Percentiles rank a stretch among this genome's conserved stretches.
These are phyloP conservation scores for Hycleus phaleratus DNA, from an alignment of 1,140 invertebrate species.

Conservation along the genomic window DNA sequence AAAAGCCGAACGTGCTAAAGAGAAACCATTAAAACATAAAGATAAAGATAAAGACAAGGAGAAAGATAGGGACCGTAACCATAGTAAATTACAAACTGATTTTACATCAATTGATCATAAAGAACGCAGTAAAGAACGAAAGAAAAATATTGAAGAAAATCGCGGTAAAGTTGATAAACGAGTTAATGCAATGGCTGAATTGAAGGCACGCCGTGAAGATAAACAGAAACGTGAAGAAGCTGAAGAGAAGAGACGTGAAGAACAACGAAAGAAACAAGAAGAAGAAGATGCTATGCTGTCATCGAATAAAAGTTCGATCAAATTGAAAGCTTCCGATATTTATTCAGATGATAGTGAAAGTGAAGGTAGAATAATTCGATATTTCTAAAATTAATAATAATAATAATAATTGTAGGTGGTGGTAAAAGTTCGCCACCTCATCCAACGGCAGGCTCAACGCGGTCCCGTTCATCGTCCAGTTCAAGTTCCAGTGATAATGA, in stretches of 20 bases:
- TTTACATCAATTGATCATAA: slow-evolving; percentile 58
- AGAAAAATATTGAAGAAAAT: slow-evolving; percentile 84
- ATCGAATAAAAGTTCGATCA: slow-evolving; percentile 45
- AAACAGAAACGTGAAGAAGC: slow-evolving; percentile 51
- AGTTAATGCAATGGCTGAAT: slow-evolving; percentile 81
- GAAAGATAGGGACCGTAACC: slow-evolving; percentile 48
- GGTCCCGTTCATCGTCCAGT: slow-evolving; percentile 36
- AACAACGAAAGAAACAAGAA: slow-evolving; percentile 51
- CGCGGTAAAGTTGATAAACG: slow-evolving; percentile 74
- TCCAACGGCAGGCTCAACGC: slow-evolving; percentile 34
- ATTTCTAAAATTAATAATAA: no score
- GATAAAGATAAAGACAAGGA: slow-evolving; percentile 47
- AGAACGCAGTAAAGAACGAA: slow-evolving; percentile 78
- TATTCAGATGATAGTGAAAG: slow-evolving; percentile 92
- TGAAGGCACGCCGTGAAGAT: slow-evolving; percentile 81
- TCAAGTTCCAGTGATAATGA: slow-evolving; percentile 48
- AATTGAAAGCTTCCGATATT: slow-evolving; percentile 88
- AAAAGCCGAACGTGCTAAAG: slow-evolving; percentile 67
- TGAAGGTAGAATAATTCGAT: slow-evolving; percentile 43
- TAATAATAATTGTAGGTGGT: not conserved
- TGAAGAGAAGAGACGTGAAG: slow-evolving; percentile 45
- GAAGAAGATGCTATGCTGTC: slow-evolving; percentile 56
- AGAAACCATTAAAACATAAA: slow-evolving; percentile 45
- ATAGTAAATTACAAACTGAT: slow-evolving; percentile 38
- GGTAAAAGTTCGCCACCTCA: slow-evolving; percentile 31